A percentile compares a stretch with the other conserved stretches of the same genome.
phyloP scores from a whole-genome alignment of 1,140 invertebrate species.

The Diabrotica virgifera region DNA sequence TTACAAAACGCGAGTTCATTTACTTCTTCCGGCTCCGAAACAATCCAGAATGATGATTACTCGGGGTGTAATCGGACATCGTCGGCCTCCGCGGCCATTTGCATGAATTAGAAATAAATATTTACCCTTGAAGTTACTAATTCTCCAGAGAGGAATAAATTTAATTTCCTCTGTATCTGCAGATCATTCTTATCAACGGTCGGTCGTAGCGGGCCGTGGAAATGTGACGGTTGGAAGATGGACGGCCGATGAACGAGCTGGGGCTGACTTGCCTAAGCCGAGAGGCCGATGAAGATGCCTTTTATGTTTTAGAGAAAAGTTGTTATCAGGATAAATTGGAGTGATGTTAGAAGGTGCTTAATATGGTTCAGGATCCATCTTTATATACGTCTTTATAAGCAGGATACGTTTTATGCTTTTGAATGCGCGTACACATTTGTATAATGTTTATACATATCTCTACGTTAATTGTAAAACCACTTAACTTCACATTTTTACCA shows the following conservation, averaged over 20 bases:
- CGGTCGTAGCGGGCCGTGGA: neutral
- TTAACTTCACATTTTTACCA: too few relatives aligned
- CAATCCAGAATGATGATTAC: slow-evolving; percentile 10
- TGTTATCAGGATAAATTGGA: too few relatives aligned
- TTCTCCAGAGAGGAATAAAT: slow-evolving; percentile 32
- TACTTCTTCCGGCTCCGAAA: neutral
- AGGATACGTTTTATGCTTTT: too few relatives aligned
- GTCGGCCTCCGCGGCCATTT: neutral
- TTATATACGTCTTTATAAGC: too few relatives aligned
- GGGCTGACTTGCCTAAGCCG: neutral
- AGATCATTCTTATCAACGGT: slow-evolving; percentile 9
- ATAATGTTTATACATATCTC: too few relatives aligned
- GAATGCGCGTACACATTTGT: too few relatives aligned
- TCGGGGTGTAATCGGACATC: slow-evolving; percentile 2
- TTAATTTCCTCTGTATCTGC: slow-evolving; percentile 28
- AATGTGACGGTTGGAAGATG: slow-evolving; percentile 7
- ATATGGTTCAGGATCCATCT: too few relatives aligned
- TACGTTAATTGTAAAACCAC: too few relatives aligned
- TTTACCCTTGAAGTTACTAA: slow-evolving; percentile 12
- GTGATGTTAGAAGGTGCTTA: too few relatives aligned
- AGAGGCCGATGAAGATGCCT: too few relatives aligned
- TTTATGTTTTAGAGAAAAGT: too few relatives aligned
- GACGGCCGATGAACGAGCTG: neutral
- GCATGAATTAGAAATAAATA: slow-evolving; percentile 14
- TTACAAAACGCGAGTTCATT: slow-evolving; percentile 3